These are phyloP conservation scores for Agrotis puta DNA, from an alignment of 2,888 invertebrate species.

Conservation along the genomic window DNA sequence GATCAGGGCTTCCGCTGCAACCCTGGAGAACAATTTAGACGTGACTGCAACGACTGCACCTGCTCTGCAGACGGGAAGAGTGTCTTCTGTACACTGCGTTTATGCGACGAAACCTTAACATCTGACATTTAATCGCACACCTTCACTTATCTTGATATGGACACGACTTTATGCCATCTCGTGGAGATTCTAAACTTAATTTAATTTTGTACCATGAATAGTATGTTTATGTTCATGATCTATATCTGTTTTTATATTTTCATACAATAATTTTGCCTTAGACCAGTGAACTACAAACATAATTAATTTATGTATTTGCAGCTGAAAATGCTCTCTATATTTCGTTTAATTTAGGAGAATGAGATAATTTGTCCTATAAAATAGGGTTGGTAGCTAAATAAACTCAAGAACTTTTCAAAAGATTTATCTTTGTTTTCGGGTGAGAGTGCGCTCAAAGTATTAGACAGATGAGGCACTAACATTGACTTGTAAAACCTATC, in stretches of 20 bases:
- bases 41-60: slow-evolving; percentile 88
- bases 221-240: background rate
- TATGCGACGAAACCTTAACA: slow-evolving; percentile 80
- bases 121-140: slow-evolving; percentile 63
- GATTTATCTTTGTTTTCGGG: background rate
- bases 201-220: background rate
- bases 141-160: slow-evolving; percentile 51
- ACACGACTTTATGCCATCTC: slow-evolving; percentile 19
- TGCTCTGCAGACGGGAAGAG: slow-evolving; percentile 87
- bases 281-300: slow-evolving; percentile 28
- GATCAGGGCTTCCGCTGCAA: slow-evolving; percentile 87
- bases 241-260: background rate
- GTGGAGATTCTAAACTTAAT: background rate
- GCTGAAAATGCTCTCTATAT: background rate
- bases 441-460: slow-evolving; percentile 28
- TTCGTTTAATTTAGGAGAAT: background rate
- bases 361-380: background rate
- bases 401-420: background rate
- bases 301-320: background rate
- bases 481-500: background rate
- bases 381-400: slow-evolving; percentile 1
- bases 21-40: slow-evolving; percentile 86
- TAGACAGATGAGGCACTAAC: background rate
- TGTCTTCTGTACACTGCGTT: slow-evolving; percentile 85
- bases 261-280: background rate